These are phyloP conservation scores for Alviniconcha strummeri DNA, from an alignment of 2,888 invertebrate species.

Conservation along the genomic window DNA sequence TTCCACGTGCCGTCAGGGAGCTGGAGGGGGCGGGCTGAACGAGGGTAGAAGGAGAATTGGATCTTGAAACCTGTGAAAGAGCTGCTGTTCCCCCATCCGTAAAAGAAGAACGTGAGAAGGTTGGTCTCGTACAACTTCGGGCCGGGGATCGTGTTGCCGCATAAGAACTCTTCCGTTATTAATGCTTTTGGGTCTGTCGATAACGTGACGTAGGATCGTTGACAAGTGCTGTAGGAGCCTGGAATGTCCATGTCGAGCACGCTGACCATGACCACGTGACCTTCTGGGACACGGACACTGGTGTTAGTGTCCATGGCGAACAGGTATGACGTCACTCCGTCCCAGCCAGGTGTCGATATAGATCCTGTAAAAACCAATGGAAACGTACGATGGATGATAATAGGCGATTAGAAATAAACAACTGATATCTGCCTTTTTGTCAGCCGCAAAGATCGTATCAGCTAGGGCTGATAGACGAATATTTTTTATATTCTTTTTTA, in stretches of 20 bases:
- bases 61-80: neutral
- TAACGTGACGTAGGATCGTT: too few species aligned
- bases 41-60: neutral
- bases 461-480: too few species aligned
- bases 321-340: neutral
- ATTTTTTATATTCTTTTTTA: too few species aligned
- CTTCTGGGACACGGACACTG: neutral
- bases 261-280: slow-evolving; percentile 10
- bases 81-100: neutral
- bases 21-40: neutral
- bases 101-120: neutral
- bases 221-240: neutral
- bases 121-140: neutral
- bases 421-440: too few species aligned
- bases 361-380: neutral
- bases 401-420: too few species aligned
- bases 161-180: neutral
- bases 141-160: neutral
- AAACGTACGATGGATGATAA: too few species aligned
- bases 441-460: too few species aligned
- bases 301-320: slow-evolving; percentile 2
- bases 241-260: neutral
- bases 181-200: neutral
- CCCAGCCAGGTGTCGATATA: neutral
- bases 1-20: neutral